These are phyloP conservation scores for Pristionchus maxplancki DNA, from an alignment of 2,888 invertebrate genomes.

Conservation along the genomic window DNA sequence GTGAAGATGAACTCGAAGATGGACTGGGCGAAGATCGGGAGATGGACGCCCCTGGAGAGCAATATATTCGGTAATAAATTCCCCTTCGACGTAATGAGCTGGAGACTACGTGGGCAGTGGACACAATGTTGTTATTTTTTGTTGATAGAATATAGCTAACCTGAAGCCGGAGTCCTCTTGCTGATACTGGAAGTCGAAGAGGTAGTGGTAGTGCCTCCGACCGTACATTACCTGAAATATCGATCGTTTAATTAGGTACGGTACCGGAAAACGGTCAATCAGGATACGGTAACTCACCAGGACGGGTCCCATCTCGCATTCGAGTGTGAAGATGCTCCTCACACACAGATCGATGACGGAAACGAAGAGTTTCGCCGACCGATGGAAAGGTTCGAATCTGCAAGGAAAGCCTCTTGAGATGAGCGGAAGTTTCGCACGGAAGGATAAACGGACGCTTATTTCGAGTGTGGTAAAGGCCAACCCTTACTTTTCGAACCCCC, in stretches of 20 bases:
- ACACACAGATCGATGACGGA: slow-evolving; percentile 51
- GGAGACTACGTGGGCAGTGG: not conserved
- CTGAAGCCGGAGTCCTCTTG: slow-evolving; percentile 46
- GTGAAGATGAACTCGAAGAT: slow-evolving; percentile 41
- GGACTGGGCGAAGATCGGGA: slow-evolving; percentile 47
- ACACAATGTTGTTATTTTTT: no score
- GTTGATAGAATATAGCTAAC: not conserved
- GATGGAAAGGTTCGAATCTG: slow-evolving; percentile 47
- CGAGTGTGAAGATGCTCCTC: slow-evolving; percentile 43
- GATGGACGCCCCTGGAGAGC: slow-evolving; percentile 43
- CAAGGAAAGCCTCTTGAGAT: not conserved
- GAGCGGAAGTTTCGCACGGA: not conserved
- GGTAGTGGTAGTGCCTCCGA: slow-evolving; percentile 49
- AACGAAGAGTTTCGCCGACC: slow-evolving; percentile 50
- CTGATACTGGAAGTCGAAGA: slow-evolving; percentile 45
- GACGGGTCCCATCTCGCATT: slow-evolving; percentile 51
- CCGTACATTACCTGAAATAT: slow-evolving; percentile 49
- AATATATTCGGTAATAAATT: not conserved
- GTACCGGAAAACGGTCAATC: not conserved
- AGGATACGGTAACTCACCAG: slow-evolving; percentile 8
- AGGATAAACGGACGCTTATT: not conserved
- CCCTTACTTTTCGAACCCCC: not conserved
- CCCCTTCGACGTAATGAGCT: not conserved
- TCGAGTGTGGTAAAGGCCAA: not conserved
- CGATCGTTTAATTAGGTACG: not conserved